phyloP scores from a whole-genome alignment of 2,888 invertebrate genomes.

The Gibbula magus region DNA sequence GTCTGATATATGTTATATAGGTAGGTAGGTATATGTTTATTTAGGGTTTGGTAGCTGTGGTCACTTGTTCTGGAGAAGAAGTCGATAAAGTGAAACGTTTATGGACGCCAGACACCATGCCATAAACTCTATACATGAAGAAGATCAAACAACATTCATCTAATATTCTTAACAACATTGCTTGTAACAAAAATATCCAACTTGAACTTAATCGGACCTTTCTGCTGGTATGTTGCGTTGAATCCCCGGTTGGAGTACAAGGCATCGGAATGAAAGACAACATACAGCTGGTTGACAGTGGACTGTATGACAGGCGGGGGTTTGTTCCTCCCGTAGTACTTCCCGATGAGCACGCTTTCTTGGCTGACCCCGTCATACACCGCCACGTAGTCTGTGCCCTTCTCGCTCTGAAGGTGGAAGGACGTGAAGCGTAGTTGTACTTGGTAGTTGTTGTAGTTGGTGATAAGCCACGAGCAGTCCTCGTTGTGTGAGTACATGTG shows the following conservation, averaged over 20 bases:
- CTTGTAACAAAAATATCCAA: not conserved
- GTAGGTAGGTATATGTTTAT: too few species aligned
- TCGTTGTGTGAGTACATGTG: constrained; percentile 45
- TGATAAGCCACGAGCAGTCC: constrained; percentile 58
- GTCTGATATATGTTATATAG: too few species aligned
- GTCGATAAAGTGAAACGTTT: too few species aligned
- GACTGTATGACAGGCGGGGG: constrained; percentile 53
- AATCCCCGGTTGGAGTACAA: constrained; percentile 47
- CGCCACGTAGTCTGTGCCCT: constrained; percentile 48
- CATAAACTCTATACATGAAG: not conserved
- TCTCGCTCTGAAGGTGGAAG: constrained; percentile 43
- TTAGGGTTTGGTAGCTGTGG: too few species aligned
- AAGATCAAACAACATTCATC: not conserved
- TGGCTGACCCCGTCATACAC: constrained; percentile 57
- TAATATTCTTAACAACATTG: not conserved
- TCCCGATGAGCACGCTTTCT: constrained; percentile 43
- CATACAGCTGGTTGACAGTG: constrained; percentile 47
- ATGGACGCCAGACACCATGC: not conserved
- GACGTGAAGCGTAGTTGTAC: constrained; percentile 52
- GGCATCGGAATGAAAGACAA: constrained; percentile 50
- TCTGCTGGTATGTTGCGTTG: constrained; percentile 61
- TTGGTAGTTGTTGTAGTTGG: constrained; percentile 29
- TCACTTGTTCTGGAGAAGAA: too few species aligned
- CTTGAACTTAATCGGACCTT: constrained; percentile 46
- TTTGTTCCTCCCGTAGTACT: constrained; percentile 44